Evolutionary conservation across 2,888 invertebrate species (phyloP), one percentile per base, ranked within the genome.

Genomic region (Ectobius pallidus): DNA sequence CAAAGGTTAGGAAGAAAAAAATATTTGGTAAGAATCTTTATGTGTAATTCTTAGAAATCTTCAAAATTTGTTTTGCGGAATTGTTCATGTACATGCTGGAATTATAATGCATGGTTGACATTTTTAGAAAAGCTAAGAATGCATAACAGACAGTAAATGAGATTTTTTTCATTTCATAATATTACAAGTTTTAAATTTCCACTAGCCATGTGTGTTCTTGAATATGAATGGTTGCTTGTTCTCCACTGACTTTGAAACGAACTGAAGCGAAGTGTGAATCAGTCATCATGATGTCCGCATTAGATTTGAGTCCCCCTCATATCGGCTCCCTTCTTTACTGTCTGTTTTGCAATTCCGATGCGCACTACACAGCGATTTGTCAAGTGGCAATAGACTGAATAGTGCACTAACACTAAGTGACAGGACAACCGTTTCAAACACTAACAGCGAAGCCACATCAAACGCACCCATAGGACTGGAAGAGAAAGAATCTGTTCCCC

Each of bases 231-330:
- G n/a, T n/a, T n/a, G n/a, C n/a, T n/a, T n/a, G n/a, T n/a, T 58
- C 58, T 30, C n/a, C 65, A n/a, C 16, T 65, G 42, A 42, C 25
- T 65, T 42, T 34, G 65, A 65, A 65, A 65, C 16, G 39, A 39
- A 42, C 25, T n/a, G 22, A 65, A 44, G 44, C n/a, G 65, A 65
- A 39, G 65, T 25, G 65, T 42, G 44, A 39, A 65, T 65, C 65
- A 65, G 39, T 65, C 65, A 65, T 65, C 65, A 65, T 44, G 39
- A 22, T 65, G 39, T 18, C 20, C 18, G 11, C 39, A 65, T 65
- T 65, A 65, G 44, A 65, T 74, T 75, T 72, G 73, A 75, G 70
- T 67, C 73, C 46, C 63, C 63, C 69, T 49, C 73, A 73, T 75
- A 75, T 75, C 77, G 75, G 74, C 75, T 67, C 42, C 65, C 30